Evolutionary conservation across 2,888 invertebrate genomes (phyloP).

Genomic region (Tupiocoris notatus): DNA sequence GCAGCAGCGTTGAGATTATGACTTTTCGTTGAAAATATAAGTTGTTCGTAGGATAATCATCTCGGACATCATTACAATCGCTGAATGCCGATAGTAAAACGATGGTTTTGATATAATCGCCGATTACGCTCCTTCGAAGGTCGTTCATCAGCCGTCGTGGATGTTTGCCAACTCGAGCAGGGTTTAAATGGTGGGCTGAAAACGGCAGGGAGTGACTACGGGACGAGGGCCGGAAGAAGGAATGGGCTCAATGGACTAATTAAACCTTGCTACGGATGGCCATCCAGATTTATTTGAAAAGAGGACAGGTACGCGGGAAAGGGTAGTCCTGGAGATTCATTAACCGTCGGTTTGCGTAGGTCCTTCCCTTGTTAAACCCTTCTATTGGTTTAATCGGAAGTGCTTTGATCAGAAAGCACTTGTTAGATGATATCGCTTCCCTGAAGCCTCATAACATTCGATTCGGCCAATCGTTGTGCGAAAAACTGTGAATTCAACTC

Average conservation of each 20-base stretch:
- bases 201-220: neutral
- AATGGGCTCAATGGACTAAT: constrained; percentile 18
- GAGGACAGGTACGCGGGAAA: neutral
- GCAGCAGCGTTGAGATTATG: no score
- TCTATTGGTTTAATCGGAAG: constrained; percentile 18
- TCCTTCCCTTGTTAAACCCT: constrained; percentile 21
- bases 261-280: constrained; percentile 17
- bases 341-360: constrained; percentile 27
- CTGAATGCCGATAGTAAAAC: no score
- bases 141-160: neutral
- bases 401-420: constrained; percentile 17
- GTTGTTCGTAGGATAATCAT: no score
- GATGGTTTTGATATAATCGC: no score
- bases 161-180: neutral
- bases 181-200: neutral
- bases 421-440: neutral
- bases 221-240: no score
- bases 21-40: no score
- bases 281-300: constrained; percentile 31
- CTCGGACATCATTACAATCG: no score
- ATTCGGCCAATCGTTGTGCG: neutral
- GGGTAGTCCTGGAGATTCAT: constrained; percentile 4
- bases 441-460: neutral
- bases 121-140: neutral
- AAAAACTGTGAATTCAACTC: no score